These are phyloP conservation scores for Xenopus borealis DNA, from an alignment of 2,113 vertebrate species.

Conservation along the genomic window DNA sequence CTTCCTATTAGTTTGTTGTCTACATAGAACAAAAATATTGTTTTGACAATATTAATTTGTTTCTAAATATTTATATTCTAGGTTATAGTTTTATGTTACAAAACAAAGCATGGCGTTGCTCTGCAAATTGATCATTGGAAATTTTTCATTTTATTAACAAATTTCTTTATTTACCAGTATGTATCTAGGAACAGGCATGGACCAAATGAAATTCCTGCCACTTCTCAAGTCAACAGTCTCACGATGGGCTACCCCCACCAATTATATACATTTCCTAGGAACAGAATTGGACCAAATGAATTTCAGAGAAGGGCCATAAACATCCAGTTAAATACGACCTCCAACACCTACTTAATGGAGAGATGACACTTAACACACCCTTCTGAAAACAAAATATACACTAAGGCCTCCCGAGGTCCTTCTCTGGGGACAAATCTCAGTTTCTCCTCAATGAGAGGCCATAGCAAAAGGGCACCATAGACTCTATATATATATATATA, in stretches of 20 bases:
- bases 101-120: too few relatives aligned
- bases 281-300: slow-evolving; percentile 53
- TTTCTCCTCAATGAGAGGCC: not conserved
- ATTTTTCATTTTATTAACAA: too few relatives aligned
- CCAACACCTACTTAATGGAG: slow-evolving; percentile 40
- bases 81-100: too few relatives aligned
- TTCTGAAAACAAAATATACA: slow-evolving; percentile 25
- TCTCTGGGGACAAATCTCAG: not conserved
- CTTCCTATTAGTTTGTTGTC: too few relatives aligned
- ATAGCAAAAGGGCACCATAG: not conserved
- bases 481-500: too few relatives aligned
- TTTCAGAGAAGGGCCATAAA: slow-evolving; percentile 71
- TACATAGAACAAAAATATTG: too few relatives aligned
- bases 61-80: too few relatives aligned
- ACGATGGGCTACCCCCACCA: not conserved
- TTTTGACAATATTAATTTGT: too few relatives aligned
- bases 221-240: not conserved
- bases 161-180: too few relatives aligned
- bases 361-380: slow-evolving; percentile 19
- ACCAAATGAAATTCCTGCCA: too few relatives aligned
- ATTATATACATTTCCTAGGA: slow-evolving; percentile 14
- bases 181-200: too few relatives aligned
- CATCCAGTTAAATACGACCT: slow-evolving; percentile 62
- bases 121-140: too few relatives aligned
- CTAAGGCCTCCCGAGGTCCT: slow-evolving; percentile 18